Percentiles rank a stretch among this genome's conserved stretches.
Evolutionary conservation across 2,113 vertebrate genomes (phyloP).

Genomic region (Opisthocomus hoazin): DNA sequence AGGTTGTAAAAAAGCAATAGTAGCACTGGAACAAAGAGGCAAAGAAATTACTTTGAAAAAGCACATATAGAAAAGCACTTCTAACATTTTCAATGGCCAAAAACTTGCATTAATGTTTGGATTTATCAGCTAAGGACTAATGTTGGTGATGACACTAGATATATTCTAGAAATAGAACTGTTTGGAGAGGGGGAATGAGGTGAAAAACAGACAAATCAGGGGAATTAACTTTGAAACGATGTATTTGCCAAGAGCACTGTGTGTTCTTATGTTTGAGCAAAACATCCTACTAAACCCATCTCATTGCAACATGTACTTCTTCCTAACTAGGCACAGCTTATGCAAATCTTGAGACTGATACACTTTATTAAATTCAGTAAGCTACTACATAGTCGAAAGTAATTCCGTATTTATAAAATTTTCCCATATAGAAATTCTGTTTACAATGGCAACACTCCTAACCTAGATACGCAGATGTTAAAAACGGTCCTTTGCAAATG

Average conservation of each 20-base stretch:
- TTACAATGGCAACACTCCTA: not conserved
- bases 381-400: not conserved
- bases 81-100: not conserved
- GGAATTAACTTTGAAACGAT: not conserved
- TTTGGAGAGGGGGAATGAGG: not conserved
- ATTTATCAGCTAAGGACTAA: not conserved
- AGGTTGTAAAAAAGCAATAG: not conserved
- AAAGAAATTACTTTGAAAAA: not conserved
- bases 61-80: not conserved
- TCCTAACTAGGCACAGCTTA: not conserved
- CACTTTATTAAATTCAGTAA: not conserved
- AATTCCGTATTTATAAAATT: not conserved
- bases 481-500: not conserved
- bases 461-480: not conserved
- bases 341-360: not conserved
- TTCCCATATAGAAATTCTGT: not conserved
- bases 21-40: not conserved
- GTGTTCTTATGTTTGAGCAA: not conserved
- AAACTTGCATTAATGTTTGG: not conserved
- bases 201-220: not conserved
- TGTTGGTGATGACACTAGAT: not conserved
- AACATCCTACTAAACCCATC: not conserved
- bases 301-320: not conserved
- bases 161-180: not conserved
- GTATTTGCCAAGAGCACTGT: not conserved